phyloP scores from a whole-genome alignment of 2,888 invertebrate species.

The Synergus gifuensis region DNA sequence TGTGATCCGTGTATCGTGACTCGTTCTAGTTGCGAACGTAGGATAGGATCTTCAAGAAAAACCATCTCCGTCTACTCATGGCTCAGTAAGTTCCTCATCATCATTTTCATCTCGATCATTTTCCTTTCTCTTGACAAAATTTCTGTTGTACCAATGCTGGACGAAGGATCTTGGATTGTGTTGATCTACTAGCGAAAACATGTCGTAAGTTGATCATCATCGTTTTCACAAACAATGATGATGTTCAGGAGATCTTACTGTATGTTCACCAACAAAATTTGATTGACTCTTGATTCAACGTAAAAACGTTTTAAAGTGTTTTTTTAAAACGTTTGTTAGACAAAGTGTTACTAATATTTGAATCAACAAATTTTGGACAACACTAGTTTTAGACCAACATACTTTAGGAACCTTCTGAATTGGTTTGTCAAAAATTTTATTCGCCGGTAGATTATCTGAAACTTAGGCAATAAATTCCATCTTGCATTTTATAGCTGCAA shows the following conservation, averaged over 20 bases:
- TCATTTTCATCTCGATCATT: slow-evolving; percentile 34
- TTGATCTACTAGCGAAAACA: too few species aligned
- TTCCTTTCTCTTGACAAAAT: neutral
- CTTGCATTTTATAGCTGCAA: neutral
- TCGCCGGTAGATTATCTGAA: neutral
- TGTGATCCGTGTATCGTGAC: slow-evolving; percentile 47
- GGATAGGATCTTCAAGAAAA: slow-evolving; percentile 49
- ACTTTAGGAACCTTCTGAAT: neutral
- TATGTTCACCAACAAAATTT: too few species aligned
- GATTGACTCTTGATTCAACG: too few species aligned
- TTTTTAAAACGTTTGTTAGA: too few species aligned
- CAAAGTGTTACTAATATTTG: neutral
- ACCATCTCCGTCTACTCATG: slow-evolving; percentile 67
- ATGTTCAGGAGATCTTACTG: too few species aligned
- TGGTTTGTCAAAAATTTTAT: too few species aligned
- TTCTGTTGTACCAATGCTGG: too few species aligned
- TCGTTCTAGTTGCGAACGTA: slow-evolving; percentile 45
- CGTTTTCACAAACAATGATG: too few species aligned
- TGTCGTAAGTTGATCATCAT: too few species aligned
- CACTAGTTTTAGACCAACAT: neutral
- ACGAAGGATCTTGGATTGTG: too few species aligned
- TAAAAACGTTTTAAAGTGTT: too few species aligned
- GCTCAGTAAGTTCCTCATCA: slow-evolving; percentile 72
- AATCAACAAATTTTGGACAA: neutral
- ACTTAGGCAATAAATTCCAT: neutral